Conservation (phyloP, 1,140 invertebrate genomes). For the Heliconius eleuchia region DNA sequence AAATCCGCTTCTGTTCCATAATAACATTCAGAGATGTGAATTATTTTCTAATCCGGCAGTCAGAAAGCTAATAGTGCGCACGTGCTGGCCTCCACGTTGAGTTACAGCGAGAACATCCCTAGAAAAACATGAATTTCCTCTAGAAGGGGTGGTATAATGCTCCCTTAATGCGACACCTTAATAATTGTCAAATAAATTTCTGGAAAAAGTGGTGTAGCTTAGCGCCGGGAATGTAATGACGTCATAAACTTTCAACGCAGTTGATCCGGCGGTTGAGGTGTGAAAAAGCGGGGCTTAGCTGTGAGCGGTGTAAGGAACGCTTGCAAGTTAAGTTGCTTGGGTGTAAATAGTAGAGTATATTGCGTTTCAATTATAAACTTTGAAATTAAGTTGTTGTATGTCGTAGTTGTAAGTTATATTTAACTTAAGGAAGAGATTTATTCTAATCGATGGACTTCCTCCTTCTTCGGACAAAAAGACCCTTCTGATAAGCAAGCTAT, state of each 20-base stretch:
- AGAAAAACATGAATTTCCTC: conserved; percentile 77
- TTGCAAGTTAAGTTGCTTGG: neutral
- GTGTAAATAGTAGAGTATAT: neutral
- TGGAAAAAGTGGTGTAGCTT: conserved; percentile 69
- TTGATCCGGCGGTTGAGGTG: conserved; percentile 49
- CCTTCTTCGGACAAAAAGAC: no score
- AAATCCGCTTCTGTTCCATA: conserved; percentile 73
- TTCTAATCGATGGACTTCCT: no score
- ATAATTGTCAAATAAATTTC: conserved; percentile 81
- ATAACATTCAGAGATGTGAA: conserved; percentile 77
- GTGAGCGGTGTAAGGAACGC: conserved; percentile 5
- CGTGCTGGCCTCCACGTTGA: conserved; percentile 71
- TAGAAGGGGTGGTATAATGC: conserved; percentile 62
- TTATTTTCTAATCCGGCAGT: conserved; percentile 78
- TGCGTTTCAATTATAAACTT: neutral
- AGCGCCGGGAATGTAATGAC: conserved; percentile 66
- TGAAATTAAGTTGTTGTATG: neutral
- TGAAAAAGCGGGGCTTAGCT: conserved; percentile 39
- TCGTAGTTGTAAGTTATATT: neutral
- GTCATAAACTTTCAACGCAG: conserved; percentile 63
- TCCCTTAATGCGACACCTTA: conserved; percentile 76
- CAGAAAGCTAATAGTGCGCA: conserved; percentile 78
- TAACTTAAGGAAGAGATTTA: no score
- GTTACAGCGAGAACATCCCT: conserved; percentile 72
- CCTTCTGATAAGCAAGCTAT: no score